Evolutionary conservation across 1,140 invertebrate genomes (phyloP), one percentile per base, ranked within the genome.

Genomic region (Schlechtendalia chinensis): DNA sequence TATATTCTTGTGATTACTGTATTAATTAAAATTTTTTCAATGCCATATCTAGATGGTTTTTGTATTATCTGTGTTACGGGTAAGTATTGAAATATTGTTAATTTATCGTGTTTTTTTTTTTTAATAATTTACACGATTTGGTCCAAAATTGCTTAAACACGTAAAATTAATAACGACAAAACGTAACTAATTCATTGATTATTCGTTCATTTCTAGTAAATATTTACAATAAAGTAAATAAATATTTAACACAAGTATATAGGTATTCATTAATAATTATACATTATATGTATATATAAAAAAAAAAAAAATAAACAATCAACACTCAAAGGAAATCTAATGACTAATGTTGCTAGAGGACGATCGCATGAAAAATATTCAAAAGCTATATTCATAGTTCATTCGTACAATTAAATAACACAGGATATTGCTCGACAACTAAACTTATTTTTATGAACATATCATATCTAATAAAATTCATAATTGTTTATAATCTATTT

Each of bases 381-480:
- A 24, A 67, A 67, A 67, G 22, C 39, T 67, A 69, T 47, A 24
- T 24, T 24, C 8, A 24, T 8, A 0, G 22, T 69, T 69, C 0
- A 69, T 50, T 69, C 45, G 8, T 69, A 69, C n/a, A 69, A 69
- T 24, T 47, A 27, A 24, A 69, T 69, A 50, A 27, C 67, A 50
- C 22, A 45, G 22, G 22, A 0, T 27, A 17, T 16, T 17, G 0
- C n/a, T 17, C 27, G 27, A 50, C 8, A 17, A 24, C 14, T 69
- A 54, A 59, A 24, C 14, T 27, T 12, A 59, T 59, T 59, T 24
- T 59, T 24, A 59, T 59, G 39, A 16, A 69, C 6, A 19, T 69
- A 47, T 69, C 8, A 39, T n/a, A 39, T 39, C 8, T 3, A 39
- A 39, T 39, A 39, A 39, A 39, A 39, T 39, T 8, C 32, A 39